Base-by-base conservation (phyloP, 1,140 invertebrate genomes). In the Fopius arisanus region DNA sequence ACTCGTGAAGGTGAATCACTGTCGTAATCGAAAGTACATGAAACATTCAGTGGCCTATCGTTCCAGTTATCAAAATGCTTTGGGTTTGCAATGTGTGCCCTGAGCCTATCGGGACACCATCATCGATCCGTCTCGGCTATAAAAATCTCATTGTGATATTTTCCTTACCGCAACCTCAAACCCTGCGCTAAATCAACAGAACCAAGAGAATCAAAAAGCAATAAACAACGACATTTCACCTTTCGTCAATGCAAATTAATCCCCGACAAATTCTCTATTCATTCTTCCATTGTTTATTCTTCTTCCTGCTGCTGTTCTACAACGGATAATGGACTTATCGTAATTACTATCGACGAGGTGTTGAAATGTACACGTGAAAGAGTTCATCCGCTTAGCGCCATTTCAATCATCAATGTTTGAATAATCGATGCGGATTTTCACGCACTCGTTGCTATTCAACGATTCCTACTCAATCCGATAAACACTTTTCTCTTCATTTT, bases 41-140 rank as follows among this genome's bases (percentile, higher is more conserved):
- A 69, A 69, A 69, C 10, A 69, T 69, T 51, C 43, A 69, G 67
- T 31, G 41, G 41, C 43, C 41, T 69, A 69, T 69, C 41, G 67
- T 69, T 43, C 67, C 28, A 54, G 67, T 69, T 51, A 69, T 69
- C 40, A 69, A 69, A 69, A 69, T 69, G 67, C 40, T 54, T 16
- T 48, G 21, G 23, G 26, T 48, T n/a, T n/a, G 21, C 23, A 29
- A 41, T 19, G 9, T 69, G 23, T 37, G 14, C 23, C 23, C 40
- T 14, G 26, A 69, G 21, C 21, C 40, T 69, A 54, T 69, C 23
- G 40, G 21, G 31, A n/a, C 23, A 9, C 40, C 67, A 67, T 43
- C 40, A 69, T 69, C 67, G 67, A 69, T 69, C 26, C 28, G 67
- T 54, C n/a, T 51, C 40, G 40, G 40, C 43, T 69, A 69, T 69